Evolutionary conservation across 2,113 vertebrate genomes (phyloP).

Genomic region (Xenotilapia longispinis): DNA sequence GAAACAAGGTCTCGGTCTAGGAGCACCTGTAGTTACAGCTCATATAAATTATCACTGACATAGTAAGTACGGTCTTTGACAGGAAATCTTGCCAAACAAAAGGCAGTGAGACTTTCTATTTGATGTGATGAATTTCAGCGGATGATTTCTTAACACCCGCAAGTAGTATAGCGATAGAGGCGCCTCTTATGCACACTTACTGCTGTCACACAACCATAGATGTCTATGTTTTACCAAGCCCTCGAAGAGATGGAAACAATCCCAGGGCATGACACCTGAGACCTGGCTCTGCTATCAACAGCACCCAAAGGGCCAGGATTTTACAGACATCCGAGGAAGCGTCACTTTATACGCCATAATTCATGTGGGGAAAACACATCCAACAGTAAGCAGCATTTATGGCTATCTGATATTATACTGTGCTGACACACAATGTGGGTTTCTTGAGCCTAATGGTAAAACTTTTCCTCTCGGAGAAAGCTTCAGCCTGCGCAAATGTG

Average conservation of each 20-base stretch:
- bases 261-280: not conserved
- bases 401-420: conserved; percentile 18
- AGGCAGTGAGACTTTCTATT: not conserved
- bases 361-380: not conserved
- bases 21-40: conserved; percentile 10
- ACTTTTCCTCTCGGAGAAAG: conserved; percentile 6
- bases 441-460: conserved; percentile 16
- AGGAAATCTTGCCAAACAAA: conserved; percentile 17
- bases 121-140: conserved; percentile 6
- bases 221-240: not conserved
- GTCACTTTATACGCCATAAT: not conserved
- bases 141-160: not conserved
- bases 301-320: not conserved
- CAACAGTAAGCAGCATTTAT: not conserved
- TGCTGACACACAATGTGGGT: conserved; percentile 11
- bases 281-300: conserved; percentile 1
- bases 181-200: not conserved
- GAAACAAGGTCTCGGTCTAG: not conserved
- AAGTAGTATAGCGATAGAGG: not conserved
- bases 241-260: not conserved
- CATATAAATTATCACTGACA: conserved; percentile 20
- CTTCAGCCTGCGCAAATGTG: not conserved
- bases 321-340: not conserved
- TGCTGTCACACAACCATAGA: not conserved
- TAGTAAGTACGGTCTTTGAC: conserved; percentile 16